Base-by-base conservation (phyloP, 2,888 invertebrate species). In the Aromia moschata region DNA sequence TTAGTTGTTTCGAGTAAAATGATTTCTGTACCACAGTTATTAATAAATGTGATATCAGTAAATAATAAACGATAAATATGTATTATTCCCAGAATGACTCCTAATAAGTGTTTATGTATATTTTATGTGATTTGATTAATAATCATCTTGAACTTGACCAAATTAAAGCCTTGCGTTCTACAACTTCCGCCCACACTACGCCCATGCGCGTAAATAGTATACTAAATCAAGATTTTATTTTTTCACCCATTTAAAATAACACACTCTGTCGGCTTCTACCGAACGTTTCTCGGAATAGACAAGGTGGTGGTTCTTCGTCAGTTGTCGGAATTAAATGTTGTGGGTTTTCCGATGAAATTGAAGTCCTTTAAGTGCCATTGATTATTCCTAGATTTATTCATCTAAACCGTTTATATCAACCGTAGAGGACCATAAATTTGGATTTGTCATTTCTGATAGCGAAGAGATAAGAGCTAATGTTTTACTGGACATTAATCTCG, bases 321-420 rank as follows among this genome's bases (percentile, higher is more conserved):
- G 44, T 61, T 14, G 60, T 52, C 16, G 51, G 67, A 67, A 67
- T 63, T 61, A 56, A 59, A 63, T 53, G 60, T 67, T 60, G 67
- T 67, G 67, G 67, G 67, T 63, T 65, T 66, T 67, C 63, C 63
- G 53, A 56, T 58, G 60, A 65, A 49, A 63, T 56, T 61, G 63
- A 63, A 65, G 59, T 38, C 65, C 59, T 59, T 52, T 44, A 63
- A 65, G 55, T 56, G 63, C 63, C 57, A 38, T 57, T 49, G 25
- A 49, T 49, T 49, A 37, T 49, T 20, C 38, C 49, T 49, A 14
- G 25, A 38, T 49, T 49, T 38, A 16, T 47, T n/a, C n/a, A 33
- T 46, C 33, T 15, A 44, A 20, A 20, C 44, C 7, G n/a, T n/a
- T n/a, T n/a, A n/a, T 25, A 25, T 25, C 25, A 7, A 25, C 17